Base-by-base conservation (phyloP, 2,888 invertebrate genomes). In the Drosophila engyochracea region DNA sequence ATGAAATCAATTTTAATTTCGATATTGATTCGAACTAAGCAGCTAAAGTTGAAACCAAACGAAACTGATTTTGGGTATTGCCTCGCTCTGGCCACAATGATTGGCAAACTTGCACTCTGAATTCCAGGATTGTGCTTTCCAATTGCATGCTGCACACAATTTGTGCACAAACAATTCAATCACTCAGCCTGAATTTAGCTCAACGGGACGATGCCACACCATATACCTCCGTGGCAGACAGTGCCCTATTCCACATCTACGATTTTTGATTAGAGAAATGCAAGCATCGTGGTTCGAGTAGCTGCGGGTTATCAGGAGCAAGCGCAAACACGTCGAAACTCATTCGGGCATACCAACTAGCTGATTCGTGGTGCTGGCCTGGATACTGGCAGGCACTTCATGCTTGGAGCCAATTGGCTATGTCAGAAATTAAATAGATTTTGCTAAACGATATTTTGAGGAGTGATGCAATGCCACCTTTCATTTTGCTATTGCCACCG, bases 201-300 rank as follows among this genome's bases (percentile, higher is more conserved):
- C 70, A 70, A 68, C 67, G 69, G 58, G 57, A 66, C 54, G 76
- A 61, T 69, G 58, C 57, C 37, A 16, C 31, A 31, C 49, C 10
- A 7, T 49, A 9, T 30, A 19, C 44, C 39, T 39, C 60, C 5
- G 19, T 9, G 1, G 64, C 79, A 47, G 16, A 25, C 16, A 47
- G 25, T 64, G 74, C 71, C 67, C 64, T 76, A 71, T 78, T 74
- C 70, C 74, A 77, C 79, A 73, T 82, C 77, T 77, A 65, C 83
- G 76, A 72, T 76, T 86, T 83, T 84, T 91, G 91, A 91, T 91
- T 91, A 85, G 90, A 91, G 82, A 69, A 83, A 78, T 79, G 74
- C 76, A 81, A 79, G 76, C 80, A 81, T 76, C 70, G 78, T 76
- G 84, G 78, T 81, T 89, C 74, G 61, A 76, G 68, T 55, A 65